Evolutionary conservation across 2,113 vertebrate species (phyloP).

Genomic region (Sylvietta virens): DNA sequence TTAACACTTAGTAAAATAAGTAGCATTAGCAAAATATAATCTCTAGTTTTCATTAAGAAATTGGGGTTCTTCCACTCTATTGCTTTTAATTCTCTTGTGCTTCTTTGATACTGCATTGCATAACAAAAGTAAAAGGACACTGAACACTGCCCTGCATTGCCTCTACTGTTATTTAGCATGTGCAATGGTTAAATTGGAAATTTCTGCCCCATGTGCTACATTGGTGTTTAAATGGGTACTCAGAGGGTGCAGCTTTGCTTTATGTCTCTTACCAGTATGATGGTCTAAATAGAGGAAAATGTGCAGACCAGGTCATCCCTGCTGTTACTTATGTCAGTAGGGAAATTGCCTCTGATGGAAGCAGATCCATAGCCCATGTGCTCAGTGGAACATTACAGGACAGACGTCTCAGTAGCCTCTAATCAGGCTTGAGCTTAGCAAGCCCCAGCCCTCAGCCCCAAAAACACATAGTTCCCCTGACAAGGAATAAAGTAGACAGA

Average conservation of each 20-base stretch:
- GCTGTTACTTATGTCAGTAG: neutral
- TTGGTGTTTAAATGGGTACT: neutral
- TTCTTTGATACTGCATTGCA: neutral
- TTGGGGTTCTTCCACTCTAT: neutral
- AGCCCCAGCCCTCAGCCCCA: neutral
- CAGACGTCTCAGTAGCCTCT: neutral
- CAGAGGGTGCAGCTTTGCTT: neutral
- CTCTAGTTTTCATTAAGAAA: neutral
- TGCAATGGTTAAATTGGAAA: neutral
- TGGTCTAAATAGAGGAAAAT: neutral
- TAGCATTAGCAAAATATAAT: neutral
- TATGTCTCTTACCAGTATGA: neutral
- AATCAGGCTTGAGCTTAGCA: neutral
- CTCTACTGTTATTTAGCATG: neutral
- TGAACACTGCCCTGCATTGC: neutral
- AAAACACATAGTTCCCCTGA: neutral
- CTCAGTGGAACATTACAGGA: neutral
- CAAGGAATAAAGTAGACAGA: neutral
- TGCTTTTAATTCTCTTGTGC: slow-evolving; percentile 45
- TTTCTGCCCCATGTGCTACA: neutral
- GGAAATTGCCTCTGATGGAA: neutral
- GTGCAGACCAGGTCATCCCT: neutral
- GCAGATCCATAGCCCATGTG: neutral
- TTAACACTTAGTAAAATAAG: neutral
- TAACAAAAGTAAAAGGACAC: neutral